A percentile compares a stretch with the other conserved stretches of the same genome.
Evolutionary conservation across 2,797 vertebrate genomes (phyloP).

Genomic region (Urophycis tenuis): DNA sequence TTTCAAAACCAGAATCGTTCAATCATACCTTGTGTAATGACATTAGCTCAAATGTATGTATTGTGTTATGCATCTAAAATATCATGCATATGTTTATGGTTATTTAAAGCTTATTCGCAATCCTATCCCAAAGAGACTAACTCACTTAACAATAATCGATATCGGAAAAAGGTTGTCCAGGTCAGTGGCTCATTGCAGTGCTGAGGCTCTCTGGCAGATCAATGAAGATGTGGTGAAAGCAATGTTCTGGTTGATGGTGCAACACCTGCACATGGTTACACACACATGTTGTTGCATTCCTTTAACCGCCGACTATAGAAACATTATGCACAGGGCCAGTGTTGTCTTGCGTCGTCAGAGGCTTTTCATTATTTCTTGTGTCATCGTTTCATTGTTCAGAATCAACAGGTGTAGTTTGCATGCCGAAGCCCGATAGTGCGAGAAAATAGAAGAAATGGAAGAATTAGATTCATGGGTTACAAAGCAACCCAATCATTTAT

Average conservation of each 20-base stretch:
- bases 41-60: no score
- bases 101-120: not conserved
- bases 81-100: not conserved
- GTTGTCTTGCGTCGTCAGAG: not conserved
- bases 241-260: constrained; percentile 49
- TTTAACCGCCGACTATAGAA: no score
- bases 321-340: not conserved
- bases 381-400: not conserved
- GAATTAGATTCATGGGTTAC: not conserved
- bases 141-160: constrained; percentile 26
- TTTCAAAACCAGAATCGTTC: not conserved
- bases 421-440: not conserved
- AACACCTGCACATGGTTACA: constrained; percentile 48
- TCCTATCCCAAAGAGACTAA: not conserved
- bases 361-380: not conserved
- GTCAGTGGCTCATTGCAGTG: constrained; percentile 52
- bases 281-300: constrained; percentile 9
- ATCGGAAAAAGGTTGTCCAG: constrained; percentile 37
- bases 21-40: no score
- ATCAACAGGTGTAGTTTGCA: not conserved
- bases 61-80: no score
- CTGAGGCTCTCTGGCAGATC: constrained; percentile 55
- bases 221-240: constrained; percentile 58
- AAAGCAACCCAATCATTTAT: constrained; percentile 40
- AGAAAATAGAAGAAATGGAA: not conserved